Percentiles rank a stretch among this genome's conserved stretches.
These are phyloP conservation scores for Drosophila pandora DNA, from an alignment of 1,140 invertebrate genomes.

Conservation along the genomic window DNA sequence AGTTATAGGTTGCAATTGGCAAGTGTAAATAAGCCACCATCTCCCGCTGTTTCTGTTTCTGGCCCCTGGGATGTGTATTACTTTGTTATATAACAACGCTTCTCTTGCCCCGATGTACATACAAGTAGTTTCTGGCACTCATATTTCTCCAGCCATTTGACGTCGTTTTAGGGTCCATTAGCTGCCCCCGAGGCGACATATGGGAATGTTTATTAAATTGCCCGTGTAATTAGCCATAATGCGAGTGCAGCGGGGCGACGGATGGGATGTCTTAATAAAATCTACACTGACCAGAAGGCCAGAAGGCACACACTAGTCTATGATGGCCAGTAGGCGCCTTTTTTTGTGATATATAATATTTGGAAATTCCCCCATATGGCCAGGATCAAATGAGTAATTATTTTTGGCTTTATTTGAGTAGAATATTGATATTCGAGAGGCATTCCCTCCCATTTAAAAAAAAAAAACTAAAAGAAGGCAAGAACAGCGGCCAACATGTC, in stretches of 20 bases:
- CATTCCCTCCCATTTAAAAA: too few relatives aligned
- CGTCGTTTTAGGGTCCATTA: conserved; percentile 37
- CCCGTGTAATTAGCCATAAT: conserved; percentile 70
- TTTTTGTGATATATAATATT: conserved; percentile 11
- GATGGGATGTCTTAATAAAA: conserved; percentile 50
- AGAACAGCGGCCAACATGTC: background rate
- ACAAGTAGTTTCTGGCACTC: background rate
- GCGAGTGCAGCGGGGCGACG: conserved; percentile 29
- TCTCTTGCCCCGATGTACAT: conserved; percentile 13
- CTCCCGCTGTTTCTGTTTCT: conserved; percentile 13
- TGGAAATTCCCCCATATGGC: conserved; percentile 32
- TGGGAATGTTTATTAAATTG: conserved; percentile 67
- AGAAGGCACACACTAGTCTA: conserved; percentile 35
- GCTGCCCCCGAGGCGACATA: conserved; percentile 44
- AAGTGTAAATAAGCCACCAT: conserved; percentile 15
- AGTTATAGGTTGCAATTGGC: conserved; percentile 6
- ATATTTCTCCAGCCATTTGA: conserved; percentile 27
- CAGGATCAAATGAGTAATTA: conserved; percentile 33
- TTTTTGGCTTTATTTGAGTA: conserved; percentile 14
- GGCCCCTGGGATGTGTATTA: conserved; percentile 17
- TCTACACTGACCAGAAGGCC: conserved; percentile 61
- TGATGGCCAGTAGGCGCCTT: conserved; percentile 27
- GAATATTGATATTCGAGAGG: conserved; percentile 32
- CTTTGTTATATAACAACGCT: conserved; percentile 33
- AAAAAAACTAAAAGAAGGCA: too few relatives aligned